These are phyloP conservation scores for Herpetotheres cachinnans DNA, from an alignment of 2,113 vertebrate species.

Conservation along the genomic window DNA sequence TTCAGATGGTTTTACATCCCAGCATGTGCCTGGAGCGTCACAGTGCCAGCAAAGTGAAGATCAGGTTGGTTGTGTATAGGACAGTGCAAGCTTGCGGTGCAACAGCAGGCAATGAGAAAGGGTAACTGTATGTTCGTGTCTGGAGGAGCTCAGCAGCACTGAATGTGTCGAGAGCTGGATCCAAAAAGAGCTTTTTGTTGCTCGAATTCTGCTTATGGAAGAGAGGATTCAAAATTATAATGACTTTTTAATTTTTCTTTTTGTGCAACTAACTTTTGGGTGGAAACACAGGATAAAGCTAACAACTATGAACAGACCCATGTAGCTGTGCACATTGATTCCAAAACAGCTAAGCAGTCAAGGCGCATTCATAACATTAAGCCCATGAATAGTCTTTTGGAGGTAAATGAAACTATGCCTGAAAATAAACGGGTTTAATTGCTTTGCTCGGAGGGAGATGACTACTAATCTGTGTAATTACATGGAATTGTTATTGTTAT, in stretches of 20 bases:
- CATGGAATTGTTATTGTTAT: not conserved
- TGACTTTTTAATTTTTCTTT: not conserved
- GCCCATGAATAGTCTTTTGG: not conserved
- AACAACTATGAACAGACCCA: not conserved
- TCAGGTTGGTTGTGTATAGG: not conserved
- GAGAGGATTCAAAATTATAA: not conserved
- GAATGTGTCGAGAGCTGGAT: not conserved
- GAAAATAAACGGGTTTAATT: not conserved
- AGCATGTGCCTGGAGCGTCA: not conserved
- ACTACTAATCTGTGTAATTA: constrained; percentile 7
- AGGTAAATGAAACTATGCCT: not conserved
- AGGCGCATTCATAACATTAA: not conserved
- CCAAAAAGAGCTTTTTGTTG: not conserved
- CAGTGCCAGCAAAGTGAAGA: not conserved
- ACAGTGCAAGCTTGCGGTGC: not conserved
- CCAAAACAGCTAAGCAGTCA: not conserved
- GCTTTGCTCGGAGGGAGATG: not conserved
- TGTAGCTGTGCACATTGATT: not conserved
- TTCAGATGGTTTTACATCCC: not conserved
- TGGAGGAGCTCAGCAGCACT: not conserved
- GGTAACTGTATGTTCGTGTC: not conserved
- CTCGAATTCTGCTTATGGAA: not conserved
- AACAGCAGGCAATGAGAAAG: not conserved
- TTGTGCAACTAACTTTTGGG: not conserved
- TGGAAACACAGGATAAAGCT: not conserved